Conservation (phyloP, 2,113 vertebrate genomes). For the Protobothrops mucrosquamatus region DNA sequence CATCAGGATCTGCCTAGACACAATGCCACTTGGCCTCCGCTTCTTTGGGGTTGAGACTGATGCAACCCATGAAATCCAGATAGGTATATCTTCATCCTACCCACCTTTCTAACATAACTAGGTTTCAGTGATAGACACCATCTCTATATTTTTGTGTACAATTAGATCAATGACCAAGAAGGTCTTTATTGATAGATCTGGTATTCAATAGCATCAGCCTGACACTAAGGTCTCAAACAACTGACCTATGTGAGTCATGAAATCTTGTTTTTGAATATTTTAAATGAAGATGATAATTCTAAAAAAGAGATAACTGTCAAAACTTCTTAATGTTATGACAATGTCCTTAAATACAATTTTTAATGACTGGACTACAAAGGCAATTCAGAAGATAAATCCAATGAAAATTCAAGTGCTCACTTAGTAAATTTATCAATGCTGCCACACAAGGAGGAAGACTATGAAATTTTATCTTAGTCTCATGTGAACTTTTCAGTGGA, state of each 20-base stretch:
- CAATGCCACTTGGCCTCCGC: not conserved
- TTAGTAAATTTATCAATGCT: not conserved
- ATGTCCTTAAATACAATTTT: not conserved
- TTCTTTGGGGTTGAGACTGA: not conserved
- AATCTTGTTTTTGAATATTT: not conserved
- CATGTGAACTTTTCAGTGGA: slow-evolving; percentile 32
- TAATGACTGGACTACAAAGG: not conserved
- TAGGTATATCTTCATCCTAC: not conserved
- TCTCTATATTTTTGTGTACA: not conserved
- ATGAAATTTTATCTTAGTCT: slow-evolving; percentile 16
- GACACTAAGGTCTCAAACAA: not conserved
- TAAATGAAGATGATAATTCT: not conserved
- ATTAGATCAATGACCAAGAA: not conserved
- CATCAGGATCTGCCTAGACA: not conserved
- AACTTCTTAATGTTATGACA: not conserved
- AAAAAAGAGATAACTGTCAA: not conserved
- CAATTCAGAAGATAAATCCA: not conserved
- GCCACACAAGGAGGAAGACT: not conserved
- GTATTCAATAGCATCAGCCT: not conserved
- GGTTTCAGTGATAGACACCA: not conserved
- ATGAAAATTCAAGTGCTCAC: not conserved
- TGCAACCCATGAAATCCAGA: not conserved
- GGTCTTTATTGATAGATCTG: not conserved
- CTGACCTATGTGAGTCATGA: not conserved
- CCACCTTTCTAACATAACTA: not conserved